Percentiles rank a stretch among this genome's conserved stretches.
phyloP scores from a whole-genome alignment of 2,113 vertebrate genomes.

The Cephalopterus ornatus region DNA sequence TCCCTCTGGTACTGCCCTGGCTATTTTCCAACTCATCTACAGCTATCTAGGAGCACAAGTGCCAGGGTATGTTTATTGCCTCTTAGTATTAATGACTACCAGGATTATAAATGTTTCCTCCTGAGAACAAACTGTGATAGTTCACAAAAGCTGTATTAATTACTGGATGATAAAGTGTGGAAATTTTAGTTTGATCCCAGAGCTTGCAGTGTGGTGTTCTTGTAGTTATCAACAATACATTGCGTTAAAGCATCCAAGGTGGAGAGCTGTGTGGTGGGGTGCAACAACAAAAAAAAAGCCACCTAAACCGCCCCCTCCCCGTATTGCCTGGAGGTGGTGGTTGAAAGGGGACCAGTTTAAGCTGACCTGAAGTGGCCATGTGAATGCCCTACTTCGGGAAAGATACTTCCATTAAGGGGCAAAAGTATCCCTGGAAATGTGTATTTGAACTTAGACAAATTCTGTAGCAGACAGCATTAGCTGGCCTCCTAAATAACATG shows the following conservation, averaged over 20 bases:
- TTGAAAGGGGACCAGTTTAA: not conserved
- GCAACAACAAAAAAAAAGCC: not conserved
- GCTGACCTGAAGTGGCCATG: not conserved
- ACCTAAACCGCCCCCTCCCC: not conserved
- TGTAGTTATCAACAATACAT: not conserved
- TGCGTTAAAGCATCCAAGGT: not conserved
- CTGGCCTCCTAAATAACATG: not conserved
- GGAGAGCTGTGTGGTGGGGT: not conserved
- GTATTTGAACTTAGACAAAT: not conserved
- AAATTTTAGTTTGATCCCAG: not conserved
- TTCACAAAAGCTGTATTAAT: constrained; percentile 39
- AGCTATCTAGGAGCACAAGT: not conserved
- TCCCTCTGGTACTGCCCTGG: not conserved
- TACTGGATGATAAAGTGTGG: not conserved
- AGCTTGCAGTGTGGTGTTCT: not conserved
- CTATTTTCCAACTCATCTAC: not conserved
- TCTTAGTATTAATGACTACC: constrained; percentile 40
- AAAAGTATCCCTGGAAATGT: not conserved
- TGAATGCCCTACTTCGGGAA: not conserved
- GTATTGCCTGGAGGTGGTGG: not conserved
- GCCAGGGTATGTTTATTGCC: not conserved
- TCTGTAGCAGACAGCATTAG: not conserved
- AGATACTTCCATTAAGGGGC: not conserved
- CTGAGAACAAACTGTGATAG: not conserved
- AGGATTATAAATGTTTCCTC: constrained; percentile 7